Conservation (phyloP, 1,140 invertebrate species). For the Lineus longissimus region DNA sequence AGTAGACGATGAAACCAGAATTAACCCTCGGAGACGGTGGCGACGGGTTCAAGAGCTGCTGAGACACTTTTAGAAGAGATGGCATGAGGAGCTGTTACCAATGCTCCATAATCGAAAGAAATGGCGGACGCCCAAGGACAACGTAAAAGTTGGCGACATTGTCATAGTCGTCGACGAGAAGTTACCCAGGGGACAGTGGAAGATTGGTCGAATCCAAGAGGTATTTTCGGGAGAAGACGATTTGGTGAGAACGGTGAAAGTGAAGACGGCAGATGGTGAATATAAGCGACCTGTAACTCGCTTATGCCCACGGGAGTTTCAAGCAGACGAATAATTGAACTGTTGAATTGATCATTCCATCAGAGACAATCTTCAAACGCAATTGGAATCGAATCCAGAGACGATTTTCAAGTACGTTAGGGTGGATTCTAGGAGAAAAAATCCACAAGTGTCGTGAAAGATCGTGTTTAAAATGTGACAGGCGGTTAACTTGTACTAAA, state of each 20-base stretch:
- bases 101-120: neutral
- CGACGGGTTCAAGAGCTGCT: conserved; percentile 6
- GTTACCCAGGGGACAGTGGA: neutral
- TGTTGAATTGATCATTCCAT: no score
- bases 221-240: neutral
- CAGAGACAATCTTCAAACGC: no score
- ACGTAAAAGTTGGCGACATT: neutral
- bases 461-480: no score
- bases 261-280: neutral
- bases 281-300: no score
- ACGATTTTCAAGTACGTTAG: no score
- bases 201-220: neutral
- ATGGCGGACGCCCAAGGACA: neutral
- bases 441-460: no score
- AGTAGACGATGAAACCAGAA: no score
- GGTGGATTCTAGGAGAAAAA: no score
- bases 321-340: no score
- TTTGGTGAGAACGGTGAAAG: neutral
- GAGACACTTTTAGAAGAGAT: conserved; percentile 12
- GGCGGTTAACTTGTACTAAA: no score
- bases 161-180: neutral
- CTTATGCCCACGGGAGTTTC: no score
- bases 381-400: no score
- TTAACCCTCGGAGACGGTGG: conserved; percentile 10
- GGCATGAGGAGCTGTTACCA: conserved; percentile 12